These are phyloP conservation scores for Heliocidaris tuberculata DNA, from an alignment of 35 echinoderm and acorn worm species.

Conservation along the genomic window DNA sequence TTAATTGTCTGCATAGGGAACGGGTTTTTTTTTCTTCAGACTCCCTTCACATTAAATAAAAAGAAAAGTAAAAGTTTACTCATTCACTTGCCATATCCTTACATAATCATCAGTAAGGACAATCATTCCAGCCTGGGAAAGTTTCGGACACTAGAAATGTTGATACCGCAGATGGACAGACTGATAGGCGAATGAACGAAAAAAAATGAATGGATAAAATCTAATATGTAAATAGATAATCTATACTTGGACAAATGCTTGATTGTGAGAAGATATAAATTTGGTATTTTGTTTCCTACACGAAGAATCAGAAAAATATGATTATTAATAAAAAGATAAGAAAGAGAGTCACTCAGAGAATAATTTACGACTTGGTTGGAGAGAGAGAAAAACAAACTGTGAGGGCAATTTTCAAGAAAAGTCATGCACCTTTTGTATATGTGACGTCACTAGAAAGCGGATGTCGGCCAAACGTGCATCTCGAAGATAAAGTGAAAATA, in stretches of 20 bases:
- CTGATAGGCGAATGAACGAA: background rate
- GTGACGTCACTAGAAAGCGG: slow-evolving; percentile 1
- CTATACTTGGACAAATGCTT: background rate
- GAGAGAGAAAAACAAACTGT: background rate
- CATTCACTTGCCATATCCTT: background rate
- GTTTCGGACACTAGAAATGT: too few relatives aligned
- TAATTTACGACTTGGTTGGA: background rate
- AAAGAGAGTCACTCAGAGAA: too few relatives aligned
- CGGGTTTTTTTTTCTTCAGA: background rate
- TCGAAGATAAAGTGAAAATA: slow-evolving; percentile 31
- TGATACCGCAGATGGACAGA: too few relatives aligned
- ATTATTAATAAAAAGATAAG: background rate
- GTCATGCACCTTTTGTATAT: slow-evolving; percentile 4
- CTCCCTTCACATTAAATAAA: background rate
- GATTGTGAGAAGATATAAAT: background rate
- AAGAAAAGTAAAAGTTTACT: background rate
- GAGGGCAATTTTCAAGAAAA: background rate
- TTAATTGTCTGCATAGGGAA: background rate
- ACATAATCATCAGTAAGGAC: too few relatives aligned
- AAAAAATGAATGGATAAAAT: background rate
- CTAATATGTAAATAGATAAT: background rate
- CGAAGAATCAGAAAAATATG: background rate
- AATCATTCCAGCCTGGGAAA: too few relatives aligned
- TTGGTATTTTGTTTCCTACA: background rate
- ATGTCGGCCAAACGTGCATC: slow-evolving; percentile 28